Percentiles rank a stretch among this genome's conserved stretches.
Conservation (phyloP, 2,113 vertebrate genomes). For the Cricetomys ansorgei region DNA sequence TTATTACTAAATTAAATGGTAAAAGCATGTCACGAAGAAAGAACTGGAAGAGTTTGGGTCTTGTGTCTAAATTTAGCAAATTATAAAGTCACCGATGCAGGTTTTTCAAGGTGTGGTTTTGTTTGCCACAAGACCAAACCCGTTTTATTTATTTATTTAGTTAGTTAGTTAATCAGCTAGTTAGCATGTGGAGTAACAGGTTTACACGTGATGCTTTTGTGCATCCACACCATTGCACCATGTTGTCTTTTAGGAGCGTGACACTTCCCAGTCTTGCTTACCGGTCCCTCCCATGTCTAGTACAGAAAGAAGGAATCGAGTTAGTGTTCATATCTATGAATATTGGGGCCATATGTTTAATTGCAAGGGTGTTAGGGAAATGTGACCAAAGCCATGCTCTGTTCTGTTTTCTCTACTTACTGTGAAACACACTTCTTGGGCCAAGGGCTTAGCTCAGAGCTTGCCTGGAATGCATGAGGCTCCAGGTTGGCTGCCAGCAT, state of each 20-base stretch:
- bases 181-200: not conserved
- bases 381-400: not conserved
- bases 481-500: not conserved
- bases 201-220: not conserved
- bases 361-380: not conserved
- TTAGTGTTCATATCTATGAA: not conserved
- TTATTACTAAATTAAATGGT: not conserved
- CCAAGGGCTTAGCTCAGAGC: not conserved
- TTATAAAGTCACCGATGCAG: not conserved
- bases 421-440: not conserved
- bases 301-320: not conserved
- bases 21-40: not conserved
- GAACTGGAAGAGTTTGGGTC: not conserved
- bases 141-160: no score
- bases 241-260: not conserved
- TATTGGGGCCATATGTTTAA: not conserved
- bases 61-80: constrained; percentile 15
- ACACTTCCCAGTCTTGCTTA: not conserved
- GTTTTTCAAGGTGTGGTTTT: not conserved
- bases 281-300: not conserved
- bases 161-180: no score
- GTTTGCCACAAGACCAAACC: not conserved
- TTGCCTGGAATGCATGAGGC: not conserved
- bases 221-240: rapidly evolving
- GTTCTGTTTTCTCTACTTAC: not conserved